phyloP scores from a whole-genome alignment of 2,888 invertebrate species.

The Tyria jacobaeae region DNA sequence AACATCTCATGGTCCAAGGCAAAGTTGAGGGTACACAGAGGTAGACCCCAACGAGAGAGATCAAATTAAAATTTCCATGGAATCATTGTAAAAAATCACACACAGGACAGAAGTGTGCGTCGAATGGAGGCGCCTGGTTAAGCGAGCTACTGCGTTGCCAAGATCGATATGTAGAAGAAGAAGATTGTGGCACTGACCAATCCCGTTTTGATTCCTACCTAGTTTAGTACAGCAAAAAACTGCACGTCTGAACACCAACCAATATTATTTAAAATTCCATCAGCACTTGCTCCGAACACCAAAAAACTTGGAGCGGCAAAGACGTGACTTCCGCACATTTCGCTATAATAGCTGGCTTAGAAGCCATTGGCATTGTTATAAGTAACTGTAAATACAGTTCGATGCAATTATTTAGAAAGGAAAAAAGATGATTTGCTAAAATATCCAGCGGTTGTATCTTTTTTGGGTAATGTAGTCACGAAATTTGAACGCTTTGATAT shows the following conservation, averaged over 20 bases:
- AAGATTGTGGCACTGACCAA: background rate
- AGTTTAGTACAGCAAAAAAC: conserved; percentile 8
- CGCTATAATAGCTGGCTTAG: conserved; percentile 35
- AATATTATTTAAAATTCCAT: conserved; percentile 27
- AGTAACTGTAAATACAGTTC: conserved; percentile 41
- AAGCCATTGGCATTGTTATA: conserved; percentile 12
- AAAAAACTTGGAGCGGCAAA: conserved; percentile 41
- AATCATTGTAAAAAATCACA: too few relatives aligned
- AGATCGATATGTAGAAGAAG: too few relatives aligned
- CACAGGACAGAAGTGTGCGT: too few relatives aligned
- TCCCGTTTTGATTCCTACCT: conserved; percentile 3
- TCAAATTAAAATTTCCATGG: too few relatives aligned
- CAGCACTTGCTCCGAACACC: conserved; percentile 26
- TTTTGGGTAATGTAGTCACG: background rate
- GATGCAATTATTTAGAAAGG: conserved; percentile 59
- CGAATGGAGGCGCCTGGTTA: too few relatives aligned
- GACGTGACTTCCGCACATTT: conserved; percentile 61
- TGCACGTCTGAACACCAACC: conserved; percentile 5
- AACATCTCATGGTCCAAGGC: too few relatives aligned
- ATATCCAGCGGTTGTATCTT: conserved; percentile 10
- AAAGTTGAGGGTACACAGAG: too few relatives aligned
- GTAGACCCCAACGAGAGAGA: too few relatives aligned
- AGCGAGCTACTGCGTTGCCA: too few relatives aligned
- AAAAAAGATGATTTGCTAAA: conserved; percentile 24
- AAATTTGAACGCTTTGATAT: too few relatives aligned